Evolutionary conservation across 2,888 invertebrate genomes (phyloP), one percentile per base, ranked within the genome.

Genomic region (Harpalus rubripes): DNA sequence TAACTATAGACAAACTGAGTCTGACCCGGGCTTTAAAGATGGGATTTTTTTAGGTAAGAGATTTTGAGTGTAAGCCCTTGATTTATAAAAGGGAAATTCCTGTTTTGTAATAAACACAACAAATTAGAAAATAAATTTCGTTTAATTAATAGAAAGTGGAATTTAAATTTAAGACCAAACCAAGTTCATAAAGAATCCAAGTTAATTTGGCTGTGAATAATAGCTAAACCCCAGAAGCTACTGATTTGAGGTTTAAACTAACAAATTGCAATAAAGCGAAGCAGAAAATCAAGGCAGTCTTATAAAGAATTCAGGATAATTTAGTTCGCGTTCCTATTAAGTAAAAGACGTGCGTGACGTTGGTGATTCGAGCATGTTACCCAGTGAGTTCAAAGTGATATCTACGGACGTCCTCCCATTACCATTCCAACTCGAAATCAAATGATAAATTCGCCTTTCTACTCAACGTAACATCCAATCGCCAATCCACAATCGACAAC

Each of bases 351-450:
- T 79, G 79, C 79, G 79, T 59, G 79, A 59, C 79, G 58, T 79
- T 79, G 58, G 59, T 5, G 26, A 79, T 79, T 78, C 78, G 32
- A 78, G 78, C 78, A 78, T 78, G 78, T 76, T 76, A 76, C 58
- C 76, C 41, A 76, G 76, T 52, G 52, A 56, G 41, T 78, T 58
- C 22, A 78, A 56, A 79, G 58, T 32, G 58, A 56, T 78, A 22
- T 56, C 39, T n/a, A 44, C n/a, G 26, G 44, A 44, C 52, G 44
- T 18, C 52, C 12, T 52, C 44, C 44, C 81, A 81, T 81, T 81
- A 81, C 52, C 68, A 81, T 81, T 63, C 65, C 44, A 68, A 18
- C 52, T 68, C 41, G 52, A 81, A 81, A 81, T 81, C 44, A 81
- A 81, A 81, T 81, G 68, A 68, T 81, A 65, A 79, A 79, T 79